Base-by-base conservation (phyloP, 2,113 vertebrate genomes). In the Paralichthys olivaceus region DNA sequence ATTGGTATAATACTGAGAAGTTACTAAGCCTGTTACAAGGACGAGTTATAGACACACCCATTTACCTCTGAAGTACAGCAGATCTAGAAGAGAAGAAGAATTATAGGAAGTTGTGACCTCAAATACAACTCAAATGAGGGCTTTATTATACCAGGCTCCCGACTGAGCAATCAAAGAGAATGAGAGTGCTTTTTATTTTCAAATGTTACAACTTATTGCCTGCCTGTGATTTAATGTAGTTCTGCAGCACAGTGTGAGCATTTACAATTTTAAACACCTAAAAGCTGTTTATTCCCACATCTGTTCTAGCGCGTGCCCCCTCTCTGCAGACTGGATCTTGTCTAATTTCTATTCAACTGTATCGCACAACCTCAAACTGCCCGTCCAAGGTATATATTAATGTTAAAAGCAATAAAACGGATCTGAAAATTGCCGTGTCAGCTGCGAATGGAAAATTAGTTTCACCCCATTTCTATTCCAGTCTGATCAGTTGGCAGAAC, bases 81-180 rank as follows among this genome's bases (percentile, higher is more conserved):
- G 40, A 59, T 53, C 55, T 28, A 25, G 74, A 7, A 53, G 54
- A 55, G 43, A 26, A 26, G 20, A n/a, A 75, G 69, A 54, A 22
- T 65, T 23, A 43, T 32, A 13, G 70, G 55, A 54, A 23, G 11
- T 23, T 22, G 43, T 57, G 60, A 73, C 62, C 71, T 75, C 20
- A 69, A 60, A 54, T 54, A 68, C 19, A 67, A 23, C 59, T 70
- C 32, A 81, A 37, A 75, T 85, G 23, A 76, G 70, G 58, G 43
- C 62, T 71, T 72, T 37, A 69, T 23, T 55, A 62, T 55, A 47
- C 34, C 54, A 72, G 45, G 22, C 43, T 64, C 37, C 53, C 40
- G 4, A 72, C 64, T 77, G 75, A 72, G 40, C 23, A 68, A 57
- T 69, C 34, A 69, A 64, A 65, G 55, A 64, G 57, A 26, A 40